Evolutionary conservation across 2,797 vertebrate genomes (phyloP).

Genomic region (Myoxocephalus aenaeus): DNA sequence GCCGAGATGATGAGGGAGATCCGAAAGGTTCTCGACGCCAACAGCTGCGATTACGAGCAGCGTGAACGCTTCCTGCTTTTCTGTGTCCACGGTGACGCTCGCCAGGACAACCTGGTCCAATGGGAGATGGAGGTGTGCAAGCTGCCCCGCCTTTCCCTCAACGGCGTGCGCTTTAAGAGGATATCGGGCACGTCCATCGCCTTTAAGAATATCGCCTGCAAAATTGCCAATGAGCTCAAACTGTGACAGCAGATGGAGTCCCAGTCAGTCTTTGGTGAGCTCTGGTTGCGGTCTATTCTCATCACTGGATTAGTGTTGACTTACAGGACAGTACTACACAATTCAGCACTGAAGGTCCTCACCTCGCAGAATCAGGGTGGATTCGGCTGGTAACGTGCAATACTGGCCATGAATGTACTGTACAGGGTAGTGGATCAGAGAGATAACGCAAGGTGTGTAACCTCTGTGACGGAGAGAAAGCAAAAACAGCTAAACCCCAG

Average conservation of each 20-base stretch:
- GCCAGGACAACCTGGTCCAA: slow-evolving; percentile 96
- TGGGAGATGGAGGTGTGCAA: slow-evolving; percentile 99
- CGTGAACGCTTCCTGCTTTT: slow-evolving; percentile 97
- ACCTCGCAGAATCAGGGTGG: slow-evolving; percentile 73
- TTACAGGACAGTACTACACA: slow-evolving; percentile 53
- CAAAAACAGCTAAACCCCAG: slow-evolving; percentile 57
- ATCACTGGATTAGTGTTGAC: slow-evolving; percentile 80
- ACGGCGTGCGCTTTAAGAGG: slow-evolving; percentile 97
- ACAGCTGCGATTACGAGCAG: slow-evolving; percentile 98
- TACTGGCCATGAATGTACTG: slow-evolving; percentile 82
- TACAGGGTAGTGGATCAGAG: slow-evolving; percentile 78
- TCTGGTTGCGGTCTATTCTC: slow-evolving; percentile 70
- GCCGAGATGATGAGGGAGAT: slow-evolving; percentile 98
- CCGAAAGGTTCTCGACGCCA: slow-evolving; percentile 95
- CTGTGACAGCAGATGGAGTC: slow-evolving; percentile 85
- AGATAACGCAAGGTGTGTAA: slow-evolving; percentile 57
- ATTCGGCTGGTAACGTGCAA: slow-evolving; percentile 76
- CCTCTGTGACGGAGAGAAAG: slow-evolving; percentile 67
- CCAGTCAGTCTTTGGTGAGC: slow-evolving; percentile 64
- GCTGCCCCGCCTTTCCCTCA: slow-evolving; percentile 95
- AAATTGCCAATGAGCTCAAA: slow-evolving; percentile 98
- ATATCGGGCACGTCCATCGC: slow-evolving; percentile 98
- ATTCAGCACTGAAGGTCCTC: slow-evolving; percentile 76
- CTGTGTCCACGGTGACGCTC: slow-evolving; percentile 95
- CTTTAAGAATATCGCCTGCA: slow-evolving; percentile 99